phyloP scores from a whole-genome alignment of 2,113 vertebrate species.

The Triplophysa rosa region DNA sequence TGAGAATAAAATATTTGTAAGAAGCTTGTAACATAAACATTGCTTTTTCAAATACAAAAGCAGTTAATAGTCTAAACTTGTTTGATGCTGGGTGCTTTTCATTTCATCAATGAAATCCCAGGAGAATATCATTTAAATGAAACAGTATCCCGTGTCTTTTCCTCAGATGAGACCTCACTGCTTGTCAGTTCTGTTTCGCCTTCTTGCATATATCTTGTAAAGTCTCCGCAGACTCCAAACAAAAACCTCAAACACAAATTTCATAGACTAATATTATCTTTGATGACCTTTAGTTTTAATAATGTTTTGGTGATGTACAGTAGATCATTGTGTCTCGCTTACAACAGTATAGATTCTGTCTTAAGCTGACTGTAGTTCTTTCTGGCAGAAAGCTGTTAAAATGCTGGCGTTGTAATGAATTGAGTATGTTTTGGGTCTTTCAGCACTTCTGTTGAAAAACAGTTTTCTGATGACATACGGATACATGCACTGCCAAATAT shows the following conservation, averaged over 20 bases:
- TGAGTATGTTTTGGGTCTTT: constrained; percentile 15
- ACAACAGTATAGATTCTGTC: background rate
- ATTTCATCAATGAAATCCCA: constrained; percentile 3
- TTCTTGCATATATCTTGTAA: constrained; percentile 1
- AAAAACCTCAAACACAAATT: background rate
- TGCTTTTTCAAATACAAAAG: background rate
- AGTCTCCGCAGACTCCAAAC: constrained; percentile 10
- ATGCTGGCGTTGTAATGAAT: background rate
- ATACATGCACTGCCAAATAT: background rate
- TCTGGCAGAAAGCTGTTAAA: background rate
- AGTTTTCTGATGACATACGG: background rate
- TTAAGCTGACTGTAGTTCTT: background rate
- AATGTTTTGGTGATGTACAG: too few species aligned
- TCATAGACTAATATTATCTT: too few species aligned
- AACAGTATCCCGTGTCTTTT: constrained; percentile 4
- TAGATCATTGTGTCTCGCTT: background rate
- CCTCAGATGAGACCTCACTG: background rate
- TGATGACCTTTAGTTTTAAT: too few species aligned
- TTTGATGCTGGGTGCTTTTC: constrained; percentile 8
- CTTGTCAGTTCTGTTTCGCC: background rate
- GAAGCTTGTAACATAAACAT: background rate
- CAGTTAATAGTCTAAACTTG: background rate
- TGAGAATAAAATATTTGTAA: background rate
- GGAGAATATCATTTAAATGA: constrained; percentile 5
- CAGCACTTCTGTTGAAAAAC: constrained; percentile 10